These are phyloP conservation scores for Narcine bancroftii DNA, from an alignment of 2,113 vertebrate species.

Conservation along the genomic window DNA sequence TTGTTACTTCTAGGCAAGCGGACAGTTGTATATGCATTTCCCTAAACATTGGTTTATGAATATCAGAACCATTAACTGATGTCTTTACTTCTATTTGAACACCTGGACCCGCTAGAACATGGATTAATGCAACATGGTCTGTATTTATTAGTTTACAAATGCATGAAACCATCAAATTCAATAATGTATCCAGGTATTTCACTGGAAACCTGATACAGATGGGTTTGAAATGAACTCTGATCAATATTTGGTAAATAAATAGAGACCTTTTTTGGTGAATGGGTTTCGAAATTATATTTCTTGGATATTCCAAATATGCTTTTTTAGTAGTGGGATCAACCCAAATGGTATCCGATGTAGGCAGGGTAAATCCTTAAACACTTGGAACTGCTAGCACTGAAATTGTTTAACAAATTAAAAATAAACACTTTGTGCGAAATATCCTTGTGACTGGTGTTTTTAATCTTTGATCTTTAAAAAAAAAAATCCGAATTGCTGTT, in stretches of 20 bases:
- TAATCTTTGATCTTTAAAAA: not conserved
- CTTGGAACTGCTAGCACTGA: conserved; percentile 13
- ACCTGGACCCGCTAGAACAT: not conserved
- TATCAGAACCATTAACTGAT: not conserved
- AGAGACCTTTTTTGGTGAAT: not conserved
- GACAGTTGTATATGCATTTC: not conserved
- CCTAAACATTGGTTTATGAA: not conserved
- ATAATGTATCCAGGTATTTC: not conserved
- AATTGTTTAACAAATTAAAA: conserved; percentile 12
- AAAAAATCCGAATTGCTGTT: not conserved
- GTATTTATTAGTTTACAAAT: too few relatives aligned
- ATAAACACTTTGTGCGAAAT: conserved; percentile 29
- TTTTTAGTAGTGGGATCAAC: not conserved
- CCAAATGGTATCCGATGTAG: not conserved
- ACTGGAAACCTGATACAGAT: not conserved
- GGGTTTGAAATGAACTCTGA: not conserved
- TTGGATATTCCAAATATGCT: not conserved
- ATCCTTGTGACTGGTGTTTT: not conserved
- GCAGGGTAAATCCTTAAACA: not conserved
- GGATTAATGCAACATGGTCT: not conserved
- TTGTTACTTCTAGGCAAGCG: not conserved
- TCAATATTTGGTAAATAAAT: conserved; percentile 16
- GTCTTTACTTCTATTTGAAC: not conserved
- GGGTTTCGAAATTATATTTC: not conserved
- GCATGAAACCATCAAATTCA: too few relatives aligned